Conservation (phyloP, 2,113 vertebrate species). For the Sardina pilchardus region DNA sequence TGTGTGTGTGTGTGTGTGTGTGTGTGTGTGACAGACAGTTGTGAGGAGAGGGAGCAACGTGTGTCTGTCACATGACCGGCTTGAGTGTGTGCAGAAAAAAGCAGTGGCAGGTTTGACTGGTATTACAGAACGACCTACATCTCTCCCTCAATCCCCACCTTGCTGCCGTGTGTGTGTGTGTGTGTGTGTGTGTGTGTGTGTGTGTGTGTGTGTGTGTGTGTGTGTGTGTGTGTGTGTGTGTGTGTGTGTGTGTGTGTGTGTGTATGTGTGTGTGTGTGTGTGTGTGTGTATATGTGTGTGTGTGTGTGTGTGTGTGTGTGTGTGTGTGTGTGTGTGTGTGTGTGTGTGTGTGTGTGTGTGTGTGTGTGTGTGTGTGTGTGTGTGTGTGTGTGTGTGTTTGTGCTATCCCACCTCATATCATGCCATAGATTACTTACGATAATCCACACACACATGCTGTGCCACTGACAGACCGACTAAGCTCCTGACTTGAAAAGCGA, state of each 20-base stretch:
- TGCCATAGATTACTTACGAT: constrained; percentile 22
- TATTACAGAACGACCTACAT: constrained; percentile 4
- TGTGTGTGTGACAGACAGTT: background rate
- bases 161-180: background rate
- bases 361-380: background rate
- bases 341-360: background rate
- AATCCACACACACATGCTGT: constrained; percentile 2
- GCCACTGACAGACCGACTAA: background rate
- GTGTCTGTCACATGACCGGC: background rate
- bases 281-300: background rate
- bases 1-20: background rate
- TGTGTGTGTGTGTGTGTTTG: background rate
- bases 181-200: background rate
- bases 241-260: background rate
- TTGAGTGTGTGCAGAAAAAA: background rate
- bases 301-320: background rate
- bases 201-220: background rate
- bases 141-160: background rate
- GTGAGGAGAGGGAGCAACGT: background rate
- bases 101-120: background rate
- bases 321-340: background rate
- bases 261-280: background rate
- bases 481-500: background rate
- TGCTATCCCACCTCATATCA: constrained; percentile 1
- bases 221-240: background rate